These are phyloP conservation scores for Dicerorhinus sumatrensis DNA, from an alignment of 2,113 vertebrate genomes.

Conservation along the genomic window DNA sequence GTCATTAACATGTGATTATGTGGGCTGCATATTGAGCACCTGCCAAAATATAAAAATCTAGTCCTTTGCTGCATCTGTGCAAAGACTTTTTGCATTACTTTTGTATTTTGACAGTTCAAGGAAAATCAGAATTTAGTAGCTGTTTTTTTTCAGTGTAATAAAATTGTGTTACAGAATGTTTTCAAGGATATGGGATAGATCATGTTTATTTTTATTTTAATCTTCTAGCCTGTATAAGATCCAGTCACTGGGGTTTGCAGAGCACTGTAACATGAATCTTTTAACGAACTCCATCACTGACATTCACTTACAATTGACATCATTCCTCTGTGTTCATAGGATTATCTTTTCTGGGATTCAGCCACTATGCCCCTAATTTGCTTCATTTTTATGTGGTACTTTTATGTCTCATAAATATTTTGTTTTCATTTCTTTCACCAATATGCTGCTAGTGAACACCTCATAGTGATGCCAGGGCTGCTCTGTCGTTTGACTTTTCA, in stretches of 20 bases:
- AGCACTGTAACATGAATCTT: conserved; percentile 81
- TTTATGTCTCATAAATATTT: conserved; percentile 84
- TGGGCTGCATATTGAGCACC: conserved; percentile 93
- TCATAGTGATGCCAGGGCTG: conserved; percentile 61
- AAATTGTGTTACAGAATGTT: conserved; percentile 82
- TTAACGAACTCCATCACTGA: conserved; percentile 82
- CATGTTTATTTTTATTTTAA: conserved; percentile 82
- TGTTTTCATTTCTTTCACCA: conserved; percentile 83
- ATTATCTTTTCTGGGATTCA: conserved; percentile 84
- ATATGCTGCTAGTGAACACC: conserved; percentile 58
- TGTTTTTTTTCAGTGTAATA: conserved; percentile 81
- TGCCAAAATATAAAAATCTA: conserved; percentile 94
- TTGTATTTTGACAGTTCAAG: conserved; percentile 87
- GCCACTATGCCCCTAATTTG: conserved; percentile 83
- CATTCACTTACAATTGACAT: conserved; percentile 83
- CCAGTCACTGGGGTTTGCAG: conserved; percentile 64
- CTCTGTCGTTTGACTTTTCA: neutral
- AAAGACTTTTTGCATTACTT: conserved; percentile 89
- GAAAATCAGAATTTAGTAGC: conserved; percentile 80
- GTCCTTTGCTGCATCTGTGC: conserved; percentile 90
- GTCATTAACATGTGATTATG: conserved; percentile 94
- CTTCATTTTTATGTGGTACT: conserved; percentile 83
- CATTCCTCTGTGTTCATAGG: conserved; percentile 85
- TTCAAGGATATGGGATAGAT: conserved; percentile 75
- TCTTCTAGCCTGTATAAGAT: conserved; percentile 79